Evolutionary conservation across 2,797 vertebrate species (phyloP).

Genomic region (Rousettus madagascariensis): DNA sequence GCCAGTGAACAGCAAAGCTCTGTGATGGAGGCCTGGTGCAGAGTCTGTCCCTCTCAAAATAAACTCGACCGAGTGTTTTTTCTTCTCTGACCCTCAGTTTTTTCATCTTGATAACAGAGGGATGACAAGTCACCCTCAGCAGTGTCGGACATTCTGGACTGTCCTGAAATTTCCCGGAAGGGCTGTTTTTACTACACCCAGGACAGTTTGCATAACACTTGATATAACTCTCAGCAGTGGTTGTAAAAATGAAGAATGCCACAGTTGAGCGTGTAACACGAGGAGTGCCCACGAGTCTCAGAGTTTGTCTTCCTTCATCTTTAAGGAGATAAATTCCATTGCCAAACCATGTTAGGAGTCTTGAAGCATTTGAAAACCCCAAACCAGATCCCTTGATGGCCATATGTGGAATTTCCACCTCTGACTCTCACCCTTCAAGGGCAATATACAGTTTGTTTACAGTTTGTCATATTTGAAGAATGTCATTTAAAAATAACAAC

Average conservation of each 20-base stretch:
- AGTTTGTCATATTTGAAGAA: slow-evolving; percentile 56
- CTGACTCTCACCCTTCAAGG: slow-evolving; percentile 28
- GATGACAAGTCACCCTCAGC: neutral
- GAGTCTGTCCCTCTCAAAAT: neutral
- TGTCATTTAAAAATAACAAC: slow-evolving; percentile 68
- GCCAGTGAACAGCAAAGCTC: neutral
- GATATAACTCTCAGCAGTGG: neutral
- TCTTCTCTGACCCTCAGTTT: neutral
- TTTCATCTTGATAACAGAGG: neutral
- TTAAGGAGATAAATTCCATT: slow-evolving; percentile 33
- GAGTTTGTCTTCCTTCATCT: slow-evolving; percentile 23
- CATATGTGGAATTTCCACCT: slow-evolving; percentile 59
- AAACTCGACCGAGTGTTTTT: neutral
- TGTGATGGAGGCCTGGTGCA: neutral
- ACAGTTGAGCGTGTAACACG: slow-evolving; percentile 41
- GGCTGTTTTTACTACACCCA: neutral
- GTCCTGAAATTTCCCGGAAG: neutral
- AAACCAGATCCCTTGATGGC: neutral
- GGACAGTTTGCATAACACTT: slow-evolving; percentile 25
- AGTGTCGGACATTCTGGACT: neutral
- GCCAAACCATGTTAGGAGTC: slow-evolving; percentile 40
- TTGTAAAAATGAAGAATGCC: slow-evolving; percentile 54
- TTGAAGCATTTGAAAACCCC: slow-evolving; percentile 37
- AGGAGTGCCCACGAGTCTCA: slow-evolving; percentile 29
- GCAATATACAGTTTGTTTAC: slow-evolving; percentile 64